A percentile compares a stretch with the other conserved stretches of the same genome.
Evolutionary conservation across 2,888 invertebrate species (phyloP).

Genomic region (Zaprionus obscuricornis): DNA sequence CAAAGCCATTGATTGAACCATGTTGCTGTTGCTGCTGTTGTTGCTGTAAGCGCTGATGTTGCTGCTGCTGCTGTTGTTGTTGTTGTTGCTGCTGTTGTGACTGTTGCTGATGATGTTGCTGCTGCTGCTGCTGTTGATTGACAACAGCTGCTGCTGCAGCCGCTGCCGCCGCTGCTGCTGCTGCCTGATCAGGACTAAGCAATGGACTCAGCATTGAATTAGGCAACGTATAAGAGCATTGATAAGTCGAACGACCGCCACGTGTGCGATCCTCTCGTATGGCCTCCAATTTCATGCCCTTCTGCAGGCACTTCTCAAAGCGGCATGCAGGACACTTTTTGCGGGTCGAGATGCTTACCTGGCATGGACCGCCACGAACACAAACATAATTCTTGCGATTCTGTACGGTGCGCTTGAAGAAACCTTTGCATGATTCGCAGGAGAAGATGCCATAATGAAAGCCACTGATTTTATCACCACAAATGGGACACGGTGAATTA

Average conservation of each 20-base stretch:
- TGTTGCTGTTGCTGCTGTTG: constrained; percentile 49
- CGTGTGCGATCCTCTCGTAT: constrained; percentile 97
- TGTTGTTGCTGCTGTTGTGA: constrained; percentile 59
- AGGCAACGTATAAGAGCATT: constrained; percentile 95
- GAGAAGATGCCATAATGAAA: constrained; percentile 99
- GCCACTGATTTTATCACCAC: constrained; percentile 97
- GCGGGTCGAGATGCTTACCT: constrained; percentile 95
- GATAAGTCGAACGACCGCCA: constrained; percentile 97
- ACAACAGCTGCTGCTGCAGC: constrained; percentile 49
- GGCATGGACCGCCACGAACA: constrained; percentile 94
- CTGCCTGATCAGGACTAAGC: constrained; percentile 83
- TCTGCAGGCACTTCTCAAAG: constrained; percentile 96
- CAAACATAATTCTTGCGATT: constrained; percentile 98
- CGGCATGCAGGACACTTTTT: constrained; percentile 99
- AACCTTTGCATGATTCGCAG: constrained; percentile 98
- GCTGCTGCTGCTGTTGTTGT: constrained; percentile 30
- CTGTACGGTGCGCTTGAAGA: constrained; percentile 99
- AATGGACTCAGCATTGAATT: constrained; percentile 86
- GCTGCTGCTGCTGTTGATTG: constrained; percentile 60
- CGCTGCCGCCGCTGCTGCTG: constrained; percentile 50
- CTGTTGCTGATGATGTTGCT: constrained; percentile 54
- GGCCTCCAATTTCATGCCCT: constrained; percentile 99
- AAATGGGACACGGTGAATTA: constrained; percentile 97
- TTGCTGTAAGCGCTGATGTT: no score
- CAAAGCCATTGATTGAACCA: constrained; percentile 56